Evolutionary conservation across 1,140 invertebrate genomes (phyloP).

Genomic region (Drosophila littoralis): DNA sequence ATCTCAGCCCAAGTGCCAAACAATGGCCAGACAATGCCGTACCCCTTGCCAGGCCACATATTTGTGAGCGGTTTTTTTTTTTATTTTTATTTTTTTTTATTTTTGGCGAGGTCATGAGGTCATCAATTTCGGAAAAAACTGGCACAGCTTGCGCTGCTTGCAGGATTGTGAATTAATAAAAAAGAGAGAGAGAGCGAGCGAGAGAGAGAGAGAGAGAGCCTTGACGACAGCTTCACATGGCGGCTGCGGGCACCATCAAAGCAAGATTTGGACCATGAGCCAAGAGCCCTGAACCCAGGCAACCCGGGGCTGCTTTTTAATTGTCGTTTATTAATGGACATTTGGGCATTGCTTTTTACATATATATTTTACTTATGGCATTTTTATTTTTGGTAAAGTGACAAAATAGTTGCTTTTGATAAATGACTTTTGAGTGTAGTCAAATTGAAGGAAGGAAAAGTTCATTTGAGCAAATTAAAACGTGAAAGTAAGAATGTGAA

Average conservation of each 20-base stretch:
- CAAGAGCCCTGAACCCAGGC: not conserved
- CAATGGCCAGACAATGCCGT: constrained; percentile 40
- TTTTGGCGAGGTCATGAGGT: constrained; percentile 59
- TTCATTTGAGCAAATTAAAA: not conserved
- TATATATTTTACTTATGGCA: not conserved
- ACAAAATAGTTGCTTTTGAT: constrained; percentile 44
- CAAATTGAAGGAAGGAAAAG: constrained; percentile 2
- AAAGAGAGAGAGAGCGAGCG: not conserved
- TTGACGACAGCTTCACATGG: constrained; percentile 7
- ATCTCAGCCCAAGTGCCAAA: constrained; percentile 41
- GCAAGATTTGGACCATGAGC: constrained; percentile 43
- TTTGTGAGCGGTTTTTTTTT: constrained; percentile 6
- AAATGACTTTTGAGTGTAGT: constrained; percentile 30
- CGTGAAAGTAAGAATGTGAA: no score
- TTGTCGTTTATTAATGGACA: constrained; percentile 56
- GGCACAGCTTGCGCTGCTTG: constrained; percentile 25
- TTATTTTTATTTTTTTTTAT: not conserved
- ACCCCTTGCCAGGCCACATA: constrained; percentile 13
- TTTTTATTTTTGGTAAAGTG: constrained; percentile 37
- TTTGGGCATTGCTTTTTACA: constrained; percentile 31
- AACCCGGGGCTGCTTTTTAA: constrained; percentile 41
- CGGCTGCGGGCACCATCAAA: constrained; percentile 51
- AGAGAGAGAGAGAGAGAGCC: not conserved
- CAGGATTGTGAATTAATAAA: constrained; percentile 12
- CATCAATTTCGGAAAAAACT: constrained; percentile 59